These are phyloP conservation scores for Plusia festucae DNA, from an alignment of 2,888 invertebrate species.

Conservation along the genomic window DNA sequence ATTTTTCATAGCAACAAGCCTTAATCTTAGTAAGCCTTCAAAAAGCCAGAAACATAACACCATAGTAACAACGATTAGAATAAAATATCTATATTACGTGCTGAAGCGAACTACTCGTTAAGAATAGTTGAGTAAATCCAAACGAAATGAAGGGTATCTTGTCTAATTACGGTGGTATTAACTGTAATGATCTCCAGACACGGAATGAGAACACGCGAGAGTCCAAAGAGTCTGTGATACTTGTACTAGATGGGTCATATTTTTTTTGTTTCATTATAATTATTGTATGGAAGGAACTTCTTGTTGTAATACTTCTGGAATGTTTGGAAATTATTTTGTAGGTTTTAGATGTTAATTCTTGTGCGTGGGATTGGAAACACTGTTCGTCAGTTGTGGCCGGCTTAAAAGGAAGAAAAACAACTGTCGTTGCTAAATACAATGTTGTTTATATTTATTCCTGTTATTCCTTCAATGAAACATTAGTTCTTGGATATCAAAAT, in stretches of 20 bases:
- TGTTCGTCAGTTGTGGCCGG: background rate
- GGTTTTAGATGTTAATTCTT: background rate
- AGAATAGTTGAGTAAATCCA: constrained; percentile 62
- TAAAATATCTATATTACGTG: constrained; percentile 61
- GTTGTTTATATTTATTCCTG: background rate
- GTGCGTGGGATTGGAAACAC: background rate
- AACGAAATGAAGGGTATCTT: constrained; percentile 70
- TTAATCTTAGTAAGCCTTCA: background rate
- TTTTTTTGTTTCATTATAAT: background rate
- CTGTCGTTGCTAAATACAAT: too few relatives aligned
- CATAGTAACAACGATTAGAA: constrained; percentile 35
- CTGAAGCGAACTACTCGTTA: constrained; percentile 52
- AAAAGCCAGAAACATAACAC: background rate
- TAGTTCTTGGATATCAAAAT: too few relatives aligned
- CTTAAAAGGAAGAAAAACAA: background rate
- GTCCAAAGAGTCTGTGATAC: constrained; percentile 21
- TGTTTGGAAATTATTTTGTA: background rate
- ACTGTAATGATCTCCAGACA: constrained; percentile 68
- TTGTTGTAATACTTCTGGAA: too few relatives aligned
- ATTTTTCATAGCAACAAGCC: too few relatives aligned
- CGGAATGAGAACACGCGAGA: constrained; percentile 71
- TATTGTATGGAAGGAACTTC: background rate
- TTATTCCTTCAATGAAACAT: too few relatives aligned
- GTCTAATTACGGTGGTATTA: constrained; percentile 71
- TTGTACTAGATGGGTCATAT: constrained; percentile 15